Evolutionary conservation across 2,888 invertebrate genomes (phyloP).

Genomic region (Muscina levida): DNA sequence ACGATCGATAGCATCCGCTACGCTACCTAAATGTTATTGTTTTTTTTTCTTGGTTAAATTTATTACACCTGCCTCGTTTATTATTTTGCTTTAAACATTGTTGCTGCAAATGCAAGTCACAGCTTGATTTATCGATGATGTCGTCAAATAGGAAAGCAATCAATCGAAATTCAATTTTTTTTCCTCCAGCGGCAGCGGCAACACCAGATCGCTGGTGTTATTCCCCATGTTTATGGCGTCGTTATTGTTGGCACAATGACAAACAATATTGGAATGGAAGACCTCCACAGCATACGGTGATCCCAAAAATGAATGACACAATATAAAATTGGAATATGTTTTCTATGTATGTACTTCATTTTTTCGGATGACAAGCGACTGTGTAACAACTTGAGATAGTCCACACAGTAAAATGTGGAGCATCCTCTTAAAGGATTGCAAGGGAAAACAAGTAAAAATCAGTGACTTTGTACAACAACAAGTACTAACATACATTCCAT

Average conservation of each 20-base stretch:
- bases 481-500: too few species aligned
- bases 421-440: too few species aligned
- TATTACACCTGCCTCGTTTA: not conserved
- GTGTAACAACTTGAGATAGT: too few species aligned
- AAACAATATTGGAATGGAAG: not conserved
- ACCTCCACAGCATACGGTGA: not conserved
- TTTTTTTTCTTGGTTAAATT: too few species aligned
- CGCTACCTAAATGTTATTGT: too few species aligned
- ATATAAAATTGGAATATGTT: conserved; percentile 2
- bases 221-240: not conserved
- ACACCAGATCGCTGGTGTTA: not conserved
- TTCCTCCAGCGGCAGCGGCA: not conserved
- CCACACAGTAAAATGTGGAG: too few species aligned
- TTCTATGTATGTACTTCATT: not conserved
- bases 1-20: too few species aligned
- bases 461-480: too few species aligned
- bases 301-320: not conserved
- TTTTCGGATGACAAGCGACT: not conserved
- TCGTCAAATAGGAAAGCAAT: conserved; percentile 76
- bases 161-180: conserved; percentile 77
- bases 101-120: conserved; percentile 46
- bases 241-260: conserved; percentile 15
- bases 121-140: conserved; percentile 65
- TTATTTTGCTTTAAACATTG: not conserved
- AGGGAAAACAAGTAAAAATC: too few species aligned